These are phyloP conservation scores for Selene dorsalis DNA, from an alignment of 2,797 vertebrate genomes.

Conservation along the genomic window DNA sequence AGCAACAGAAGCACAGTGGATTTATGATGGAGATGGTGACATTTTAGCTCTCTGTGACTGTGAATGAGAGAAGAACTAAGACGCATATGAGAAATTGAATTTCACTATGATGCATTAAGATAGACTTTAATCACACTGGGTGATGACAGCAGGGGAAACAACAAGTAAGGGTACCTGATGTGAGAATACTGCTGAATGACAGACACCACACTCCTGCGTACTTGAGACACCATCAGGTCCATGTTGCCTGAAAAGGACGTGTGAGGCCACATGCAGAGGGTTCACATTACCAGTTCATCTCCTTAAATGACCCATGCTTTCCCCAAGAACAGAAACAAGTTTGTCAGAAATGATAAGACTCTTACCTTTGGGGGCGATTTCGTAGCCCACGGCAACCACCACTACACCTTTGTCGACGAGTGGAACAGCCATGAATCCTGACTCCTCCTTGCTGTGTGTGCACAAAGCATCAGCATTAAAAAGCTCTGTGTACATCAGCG, in stretches of 20 bases:
- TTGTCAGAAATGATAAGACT: background rate
- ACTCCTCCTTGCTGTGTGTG: slow-evolving; percentile 88
- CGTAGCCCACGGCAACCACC: slow-evolving; percentile 88
- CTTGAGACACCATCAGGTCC: slow-evolving; percentile 92
- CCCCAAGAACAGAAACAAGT: background rate
- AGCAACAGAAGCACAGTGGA: background rate
- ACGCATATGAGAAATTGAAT: background rate
- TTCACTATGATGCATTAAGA: background rate
- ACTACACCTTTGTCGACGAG: slow-evolving; percentile 86
- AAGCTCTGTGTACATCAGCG: background rate
- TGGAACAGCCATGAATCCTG: slow-evolving; percentile 89
- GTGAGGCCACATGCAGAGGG: background rate
- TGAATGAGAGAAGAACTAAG: background rate
- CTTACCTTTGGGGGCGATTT: slow-evolving; percentile 92
- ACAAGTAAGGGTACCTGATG: slow-evolving; percentile 83
- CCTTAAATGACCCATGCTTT: slow-evolving; percentile 4
- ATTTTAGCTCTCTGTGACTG: background rate
- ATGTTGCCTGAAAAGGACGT: slow-evolving; percentile 84
- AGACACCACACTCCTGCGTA: slow-evolving; percentile 86
- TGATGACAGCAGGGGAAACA: background rate
- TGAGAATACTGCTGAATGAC: slow-evolving; percentile 84
- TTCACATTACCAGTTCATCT: slow-evolving; percentile 8
- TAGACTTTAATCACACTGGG: background rate
- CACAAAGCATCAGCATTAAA: slow-evolving; percentile 27
- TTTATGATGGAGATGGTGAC: background rate